Conservation (phyloP, 2,113 vertebrate species). For the Sialia sialis region DNA sequence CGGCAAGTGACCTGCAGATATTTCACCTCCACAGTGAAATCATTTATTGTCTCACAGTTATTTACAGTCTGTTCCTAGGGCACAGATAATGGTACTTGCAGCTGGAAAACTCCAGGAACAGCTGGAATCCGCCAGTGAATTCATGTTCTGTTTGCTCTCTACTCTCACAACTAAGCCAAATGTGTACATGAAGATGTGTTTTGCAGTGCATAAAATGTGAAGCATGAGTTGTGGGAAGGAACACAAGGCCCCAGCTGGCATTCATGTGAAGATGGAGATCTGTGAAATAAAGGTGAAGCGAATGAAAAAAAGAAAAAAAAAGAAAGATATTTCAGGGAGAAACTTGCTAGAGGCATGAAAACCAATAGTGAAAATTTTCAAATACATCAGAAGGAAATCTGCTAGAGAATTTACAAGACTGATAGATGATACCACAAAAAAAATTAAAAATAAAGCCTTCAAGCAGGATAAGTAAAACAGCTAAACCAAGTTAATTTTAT, state of each 20-base stretch:
- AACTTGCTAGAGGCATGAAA: background rate
- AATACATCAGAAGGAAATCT: background rate
- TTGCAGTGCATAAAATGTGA: background rate
- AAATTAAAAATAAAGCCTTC: background rate
- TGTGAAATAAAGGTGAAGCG: background rate
- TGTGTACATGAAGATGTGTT: background rate
- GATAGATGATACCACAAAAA: background rate
- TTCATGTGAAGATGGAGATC: background rate
- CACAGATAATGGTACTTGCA: background rate
- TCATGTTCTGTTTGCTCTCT: background rate
- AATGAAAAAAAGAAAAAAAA: too few species aligned
- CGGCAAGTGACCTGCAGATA: background rate
- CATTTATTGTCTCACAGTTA: background rate
- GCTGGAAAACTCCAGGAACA: background rate
- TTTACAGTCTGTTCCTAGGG: background rate
- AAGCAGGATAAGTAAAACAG: background rate
- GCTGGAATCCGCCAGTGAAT: background rate
- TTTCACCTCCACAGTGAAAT: background rate
- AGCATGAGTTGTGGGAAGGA: background rate
- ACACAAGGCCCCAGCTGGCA: background rate
- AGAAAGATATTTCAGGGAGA: background rate
- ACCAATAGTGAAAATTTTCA: background rate
- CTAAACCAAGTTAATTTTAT: background rate
- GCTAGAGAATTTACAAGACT: background rate
- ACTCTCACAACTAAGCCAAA: background rate